phyloP scores from a whole-genome alignment of 2,888 invertebrate species.

The Lamellibrachia columna region DNA sequence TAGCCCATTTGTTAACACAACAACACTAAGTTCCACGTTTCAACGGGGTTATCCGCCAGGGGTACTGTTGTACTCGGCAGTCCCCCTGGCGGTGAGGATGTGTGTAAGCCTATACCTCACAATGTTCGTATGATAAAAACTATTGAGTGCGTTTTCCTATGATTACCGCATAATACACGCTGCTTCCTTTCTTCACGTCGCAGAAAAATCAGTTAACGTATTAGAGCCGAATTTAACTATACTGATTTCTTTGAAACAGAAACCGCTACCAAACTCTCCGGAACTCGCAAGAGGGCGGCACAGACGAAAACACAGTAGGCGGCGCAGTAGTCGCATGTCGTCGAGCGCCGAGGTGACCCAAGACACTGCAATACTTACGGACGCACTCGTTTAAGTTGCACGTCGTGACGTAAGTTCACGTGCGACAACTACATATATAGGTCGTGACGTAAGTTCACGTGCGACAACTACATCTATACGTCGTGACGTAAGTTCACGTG shows the following conservation, averaged over 20 bases:
- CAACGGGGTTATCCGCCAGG: too few species aligned
- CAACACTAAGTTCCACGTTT: too few species aligned
- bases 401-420: background rate
- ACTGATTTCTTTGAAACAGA: background rate
- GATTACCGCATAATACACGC: background rate
- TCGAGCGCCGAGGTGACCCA: too few species aligned
- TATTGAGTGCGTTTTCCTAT: background rate
- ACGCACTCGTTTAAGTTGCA: background rate
- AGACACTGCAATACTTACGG: background rate
- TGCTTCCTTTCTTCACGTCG: background rate
- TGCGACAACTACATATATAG: too few species aligned
- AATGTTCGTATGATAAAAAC: background rate
- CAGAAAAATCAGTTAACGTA: background rate
- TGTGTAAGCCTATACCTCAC: too few species aligned
- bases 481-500: too few species aligned
- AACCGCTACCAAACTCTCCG: background rate
- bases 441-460: too few species aligned
- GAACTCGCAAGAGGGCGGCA: background rate
- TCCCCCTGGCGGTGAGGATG: too few species aligned
- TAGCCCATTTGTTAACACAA: too few species aligned
- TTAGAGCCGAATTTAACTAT: background rate
- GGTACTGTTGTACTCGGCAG: too few species aligned
- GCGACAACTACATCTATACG: background rate
- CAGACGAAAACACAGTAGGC: background rate
- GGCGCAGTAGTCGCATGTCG: background rate